Percentiles rank a stretch among this genome's conserved stretches.
phyloP scores from a whole-genome alignment of 2,113 vertebrate species.

The Casuarius casuarius region DNA sequence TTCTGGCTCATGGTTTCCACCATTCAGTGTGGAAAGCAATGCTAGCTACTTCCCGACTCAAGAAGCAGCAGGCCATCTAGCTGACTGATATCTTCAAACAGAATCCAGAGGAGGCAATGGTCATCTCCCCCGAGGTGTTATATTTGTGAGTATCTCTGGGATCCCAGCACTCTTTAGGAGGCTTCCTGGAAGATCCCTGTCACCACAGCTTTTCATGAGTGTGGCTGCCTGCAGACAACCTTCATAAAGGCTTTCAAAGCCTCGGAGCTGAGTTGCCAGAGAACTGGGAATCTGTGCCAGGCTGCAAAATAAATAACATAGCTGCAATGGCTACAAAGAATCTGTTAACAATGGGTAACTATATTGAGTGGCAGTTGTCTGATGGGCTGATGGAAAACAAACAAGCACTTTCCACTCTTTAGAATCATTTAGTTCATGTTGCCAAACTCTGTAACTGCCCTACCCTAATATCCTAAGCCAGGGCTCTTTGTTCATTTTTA shows the following conservation, averaged over 20 bases:
- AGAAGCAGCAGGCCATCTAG: not conserved
- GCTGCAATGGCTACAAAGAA: not conserved
- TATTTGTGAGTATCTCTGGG: not conserved
- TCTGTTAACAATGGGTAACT: not conserved
- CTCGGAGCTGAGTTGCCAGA: not conserved
- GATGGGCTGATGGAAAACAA: not conserved
- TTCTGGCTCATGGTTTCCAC: not conserved
- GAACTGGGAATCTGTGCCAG: not conserved
- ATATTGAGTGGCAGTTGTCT: not conserved
- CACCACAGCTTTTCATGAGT: not conserved
- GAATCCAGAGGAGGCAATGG: accelerated
- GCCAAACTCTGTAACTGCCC: not conserved
- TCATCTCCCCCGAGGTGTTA: not conserved
- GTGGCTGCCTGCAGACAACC: not conserved
- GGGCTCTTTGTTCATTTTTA: not conserved
- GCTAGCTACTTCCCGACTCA: not conserved
- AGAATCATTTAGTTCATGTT: not conserved
- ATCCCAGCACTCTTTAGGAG: not conserved
- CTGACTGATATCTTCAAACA: not conserved
- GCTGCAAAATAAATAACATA: not conserved
- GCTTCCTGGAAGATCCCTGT: not conserved
- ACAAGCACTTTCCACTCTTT: not conserved
- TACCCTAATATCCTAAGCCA: not conserved
- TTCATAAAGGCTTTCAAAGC: not conserved
- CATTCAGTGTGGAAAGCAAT: not conserved